Evolutionary conservation across 2,888 invertebrate species (phyloP).

Genomic region (Gisinianus flammeolus): DNA sequence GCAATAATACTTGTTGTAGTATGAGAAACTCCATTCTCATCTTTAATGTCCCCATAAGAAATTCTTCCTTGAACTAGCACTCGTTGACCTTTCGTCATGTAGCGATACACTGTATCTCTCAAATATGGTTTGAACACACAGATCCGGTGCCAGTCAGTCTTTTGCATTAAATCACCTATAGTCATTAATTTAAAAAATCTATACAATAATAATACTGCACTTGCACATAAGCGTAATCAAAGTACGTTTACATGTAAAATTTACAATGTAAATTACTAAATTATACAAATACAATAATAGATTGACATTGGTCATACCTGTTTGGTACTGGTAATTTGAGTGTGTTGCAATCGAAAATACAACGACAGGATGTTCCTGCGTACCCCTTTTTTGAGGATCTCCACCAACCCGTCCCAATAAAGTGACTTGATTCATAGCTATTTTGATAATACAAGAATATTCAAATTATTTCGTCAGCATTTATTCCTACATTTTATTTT

Average conservation of each 20-base stretch:
- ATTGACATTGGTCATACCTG: conserved; percentile 61
- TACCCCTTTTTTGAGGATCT: conserved; percentile 86
- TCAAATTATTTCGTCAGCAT: no score
- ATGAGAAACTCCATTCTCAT: conserved; percentile 74
- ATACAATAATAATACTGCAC: neutral
- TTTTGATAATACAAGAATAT: no score
- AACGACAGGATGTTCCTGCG: conserved; percentile 80
- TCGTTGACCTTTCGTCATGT: conserved; percentile 83
- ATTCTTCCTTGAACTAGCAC: conserved; percentile 81
- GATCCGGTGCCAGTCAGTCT: conserved; percentile 90
- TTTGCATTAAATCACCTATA: conserved; percentile 80
- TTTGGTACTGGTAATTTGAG: conserved; percentile 73
- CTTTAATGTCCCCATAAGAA: conserved; percentile 82
- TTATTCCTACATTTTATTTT: no score
- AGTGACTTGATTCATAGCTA: conserved; percentile 83
- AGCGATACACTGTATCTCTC: conserved; percentile 78
- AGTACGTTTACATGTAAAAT: neutral
- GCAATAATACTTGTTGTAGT: conserved; percentile 80
- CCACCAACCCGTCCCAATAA: conserved; percentile 85
- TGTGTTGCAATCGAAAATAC: conserved; percentile 91
- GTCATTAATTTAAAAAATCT: neutral
- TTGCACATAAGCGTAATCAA: neutral
- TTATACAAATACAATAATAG: neutral
- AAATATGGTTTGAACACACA: conserved; percentile 85
- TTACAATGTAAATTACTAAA: no score